These are phyloP conservation scores for Lophura nycthemera DNA, from an alignment of 2,113 vertebrate genomes.

Conservation along the genomic window DNA sequence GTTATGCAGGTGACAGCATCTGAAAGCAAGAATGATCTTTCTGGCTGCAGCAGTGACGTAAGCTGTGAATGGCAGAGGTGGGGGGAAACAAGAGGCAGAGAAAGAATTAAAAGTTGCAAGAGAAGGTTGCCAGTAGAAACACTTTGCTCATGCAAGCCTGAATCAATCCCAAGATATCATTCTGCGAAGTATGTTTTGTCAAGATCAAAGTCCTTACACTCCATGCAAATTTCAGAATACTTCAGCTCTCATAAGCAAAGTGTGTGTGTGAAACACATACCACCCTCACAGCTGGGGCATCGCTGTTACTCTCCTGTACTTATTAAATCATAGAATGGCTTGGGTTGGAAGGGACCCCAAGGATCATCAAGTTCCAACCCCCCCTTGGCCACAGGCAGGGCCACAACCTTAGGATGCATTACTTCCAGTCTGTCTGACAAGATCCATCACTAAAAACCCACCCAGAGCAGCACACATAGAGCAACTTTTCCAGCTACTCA, in stretches of 20 bases:
- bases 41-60: not conserved
- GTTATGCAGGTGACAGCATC: slow-evolving; percentile 41
- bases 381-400: too few species aligned
- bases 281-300: not conserved
- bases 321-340: not conserved
- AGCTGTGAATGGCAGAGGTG: not conserved
- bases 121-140: not conserved
- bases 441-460: not conserved
- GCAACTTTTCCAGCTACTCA: not conserved
- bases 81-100: not conserved
- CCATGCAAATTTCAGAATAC: not conserved
- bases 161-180: not conserved
- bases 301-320: not conserved
- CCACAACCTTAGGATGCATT: not conserved
- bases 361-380: too few species aligned
- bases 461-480: not conserved
- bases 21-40: slow-evolving; percentile 12
- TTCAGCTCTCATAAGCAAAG: not conserved
- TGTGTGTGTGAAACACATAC: not conserved
- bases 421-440: not conserved
- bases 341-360: too few species aligned
- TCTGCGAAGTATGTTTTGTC: not conserved
- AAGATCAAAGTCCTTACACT: slow-evolving; percentile 31
- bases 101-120: not conserved
- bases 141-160: not conserved